A percentile compares a stretch with the other conserved stretches of the same genome.
Conservation (phyloP, 2,797 vertebrate species). For the Buphagus erythrorhynchus region DNA sequence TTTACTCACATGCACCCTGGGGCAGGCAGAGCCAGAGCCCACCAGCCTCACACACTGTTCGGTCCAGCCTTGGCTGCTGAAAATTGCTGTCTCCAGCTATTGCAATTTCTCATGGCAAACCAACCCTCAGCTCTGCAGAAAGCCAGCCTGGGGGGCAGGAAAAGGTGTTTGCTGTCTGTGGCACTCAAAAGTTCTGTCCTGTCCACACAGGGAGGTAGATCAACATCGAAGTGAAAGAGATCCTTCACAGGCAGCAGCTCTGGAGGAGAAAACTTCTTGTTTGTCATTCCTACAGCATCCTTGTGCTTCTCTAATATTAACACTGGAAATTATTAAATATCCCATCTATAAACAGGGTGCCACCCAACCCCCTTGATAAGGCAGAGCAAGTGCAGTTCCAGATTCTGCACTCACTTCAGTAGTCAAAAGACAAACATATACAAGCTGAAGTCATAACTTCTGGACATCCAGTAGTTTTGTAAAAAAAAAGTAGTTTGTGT, state of each 20-base stretch:
- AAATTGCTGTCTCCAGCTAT: not conserved
- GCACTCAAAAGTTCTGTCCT: not conserved
- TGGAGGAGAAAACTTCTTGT: not conserved
- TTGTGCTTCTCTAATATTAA: not conserved
- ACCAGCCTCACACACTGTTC: not conserved
- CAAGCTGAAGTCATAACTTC: not conserved
- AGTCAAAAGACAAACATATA: not conserved
- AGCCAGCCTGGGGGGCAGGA: accelerated
- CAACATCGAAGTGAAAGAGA: not conserved
- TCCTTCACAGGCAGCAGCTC: not conserved
- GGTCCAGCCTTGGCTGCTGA: not conserved
- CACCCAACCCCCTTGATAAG: not conserved
- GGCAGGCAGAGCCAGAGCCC: not conserved
- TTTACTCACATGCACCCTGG: accelerated
- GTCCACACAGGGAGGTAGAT: not conserved
- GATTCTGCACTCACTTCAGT: not conserved
- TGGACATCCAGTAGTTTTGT: not conserved
- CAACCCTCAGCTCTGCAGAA: not conserved
- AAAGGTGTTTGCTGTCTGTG: not conserved
- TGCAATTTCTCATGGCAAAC: not conserved
- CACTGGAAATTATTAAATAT: not conserved
- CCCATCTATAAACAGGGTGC: not conserved
- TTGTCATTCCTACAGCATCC: not conserved
- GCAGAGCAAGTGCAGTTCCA: not conserved
- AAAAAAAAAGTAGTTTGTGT: not conserved